Percentiles rank a stretch among this genome's conserved stretches.
phyloP scores from a whole-genome alignment of 2,888 invertebrate genomes.

The Folsomia candida region DNA sequence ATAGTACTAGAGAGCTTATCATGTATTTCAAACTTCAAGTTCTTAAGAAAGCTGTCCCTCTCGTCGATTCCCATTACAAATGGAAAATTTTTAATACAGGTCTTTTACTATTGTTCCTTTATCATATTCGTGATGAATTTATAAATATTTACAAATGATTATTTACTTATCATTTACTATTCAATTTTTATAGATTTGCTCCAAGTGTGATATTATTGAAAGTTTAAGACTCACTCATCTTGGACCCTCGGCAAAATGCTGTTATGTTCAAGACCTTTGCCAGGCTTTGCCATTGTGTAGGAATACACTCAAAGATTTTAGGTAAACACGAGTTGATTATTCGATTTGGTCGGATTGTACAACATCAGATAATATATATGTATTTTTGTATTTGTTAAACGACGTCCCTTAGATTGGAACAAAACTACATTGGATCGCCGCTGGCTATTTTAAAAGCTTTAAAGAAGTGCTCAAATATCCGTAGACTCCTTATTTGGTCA shows the following conservation, averaged over 20 bases:
- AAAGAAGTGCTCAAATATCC: conserved; percentile 27
- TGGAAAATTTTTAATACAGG: conserved; percentile 41
- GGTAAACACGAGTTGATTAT: no score
- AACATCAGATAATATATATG: background rate
- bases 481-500: conserved; percentile 36
- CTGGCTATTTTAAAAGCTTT: conserved; percentile 25
- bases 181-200: conserved; percentile 18
- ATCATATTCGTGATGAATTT: background rate
- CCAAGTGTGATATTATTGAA: conserved; percentile 30
- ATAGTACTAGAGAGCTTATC: no score
- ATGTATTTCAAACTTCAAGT: conserved; percentile 34
- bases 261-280: conserved; percentile 35
- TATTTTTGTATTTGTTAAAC: no score
- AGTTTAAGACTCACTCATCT: conserved; percentile 38
- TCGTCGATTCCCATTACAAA: conserved; percentile 39
- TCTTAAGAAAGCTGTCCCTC: conserved; percentile 38
- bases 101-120: background rate
- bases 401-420: conserved; percentile 45
- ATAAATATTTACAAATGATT: no score
- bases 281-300: conserved; percentile 33
- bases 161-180: no score
- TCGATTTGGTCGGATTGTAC: no score
- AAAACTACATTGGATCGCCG: conserved; percentile 43
- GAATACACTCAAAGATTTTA: conserved; percentile 34
- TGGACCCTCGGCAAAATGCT: conserved; percentile 40